Conservation (phyloP, 2,797 vertebrate genomes). For the Vipera ursinii region DNA sequence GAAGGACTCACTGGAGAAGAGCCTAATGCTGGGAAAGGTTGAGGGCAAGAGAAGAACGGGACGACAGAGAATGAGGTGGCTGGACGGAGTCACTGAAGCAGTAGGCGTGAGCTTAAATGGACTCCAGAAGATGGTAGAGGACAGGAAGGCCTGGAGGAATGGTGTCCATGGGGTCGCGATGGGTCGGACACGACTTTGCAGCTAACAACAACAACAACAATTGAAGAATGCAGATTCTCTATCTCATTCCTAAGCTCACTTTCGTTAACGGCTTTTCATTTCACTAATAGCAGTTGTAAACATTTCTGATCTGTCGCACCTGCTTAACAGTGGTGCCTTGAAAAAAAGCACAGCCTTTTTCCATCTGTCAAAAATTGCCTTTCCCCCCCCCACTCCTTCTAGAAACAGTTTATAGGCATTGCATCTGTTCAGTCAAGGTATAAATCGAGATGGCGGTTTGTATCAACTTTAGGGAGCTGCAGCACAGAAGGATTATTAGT, state of each 20-base stretch:
- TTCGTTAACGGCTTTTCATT: not conserved
- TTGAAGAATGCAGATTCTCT: not conserved
- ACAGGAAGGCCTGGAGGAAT: too few species aligned
- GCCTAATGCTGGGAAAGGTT: too few species aligned
- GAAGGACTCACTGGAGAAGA: too few species aligned
- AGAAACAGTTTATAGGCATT: not conserved
- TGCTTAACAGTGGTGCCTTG: not conserved
- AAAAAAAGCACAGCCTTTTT: not conserved
- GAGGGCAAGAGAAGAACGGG: too few species aligned
- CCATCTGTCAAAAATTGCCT: slow-evolving; percentile 11
- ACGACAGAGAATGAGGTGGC: too few species aligned
- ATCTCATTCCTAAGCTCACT: not conserved
- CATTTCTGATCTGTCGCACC: not conserved
- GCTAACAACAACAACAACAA: too few species aligned
- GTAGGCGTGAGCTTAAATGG: too few species aligned
- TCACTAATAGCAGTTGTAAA: not conserved
- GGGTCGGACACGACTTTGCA: too few species aligned
- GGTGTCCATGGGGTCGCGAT: too few species aligned
- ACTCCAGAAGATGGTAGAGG: too few species aligned
- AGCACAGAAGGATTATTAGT: not conserved
- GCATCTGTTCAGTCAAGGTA: slow-evolving; percentile 3
- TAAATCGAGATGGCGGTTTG: slow-evolving; percentile 5
- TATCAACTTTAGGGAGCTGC: not conserved
- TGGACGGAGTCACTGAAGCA: too few species aligned
- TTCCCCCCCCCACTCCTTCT: not conserved